Evolutionary conservation across 2,113 vertebrate genomes (phyloP).

Genomic region (Chloroceryle aenea): DNA sequence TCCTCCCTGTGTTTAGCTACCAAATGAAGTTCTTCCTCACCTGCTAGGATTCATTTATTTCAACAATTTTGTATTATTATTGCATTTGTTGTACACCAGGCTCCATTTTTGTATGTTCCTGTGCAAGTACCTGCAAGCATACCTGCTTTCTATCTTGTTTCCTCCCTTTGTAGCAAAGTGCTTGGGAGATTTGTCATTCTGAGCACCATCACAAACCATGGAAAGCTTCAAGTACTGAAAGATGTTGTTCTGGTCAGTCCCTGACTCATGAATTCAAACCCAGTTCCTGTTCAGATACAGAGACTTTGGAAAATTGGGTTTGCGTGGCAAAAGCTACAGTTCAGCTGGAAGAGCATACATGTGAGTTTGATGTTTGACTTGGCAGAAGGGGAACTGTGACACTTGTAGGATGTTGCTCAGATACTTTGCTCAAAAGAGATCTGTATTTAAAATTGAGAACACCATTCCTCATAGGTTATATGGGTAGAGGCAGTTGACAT

Average conservation of each 20-base stretch:
- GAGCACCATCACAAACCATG: background rate
- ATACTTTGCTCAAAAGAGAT: background rate
- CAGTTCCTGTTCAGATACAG: background rate
- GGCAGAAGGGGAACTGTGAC: background rate
- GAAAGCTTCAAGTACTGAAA: background rate
- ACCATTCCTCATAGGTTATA: background rate
- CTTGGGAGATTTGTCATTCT: background rate
- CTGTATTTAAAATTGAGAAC: background rate
- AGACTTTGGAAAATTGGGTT: background rate
- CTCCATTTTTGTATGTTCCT: background rate
- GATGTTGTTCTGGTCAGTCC: background rate
- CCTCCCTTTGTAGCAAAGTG: background rate
- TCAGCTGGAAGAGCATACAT: background rate
- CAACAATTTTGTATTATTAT: background rate
- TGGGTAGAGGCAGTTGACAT: background rate
- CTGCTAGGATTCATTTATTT: background rate
- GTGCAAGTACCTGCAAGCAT: background rate
- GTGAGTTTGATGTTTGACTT: background rate
- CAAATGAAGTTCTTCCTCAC: background rate
- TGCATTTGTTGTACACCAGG: background rate
- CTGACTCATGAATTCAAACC: background rate
- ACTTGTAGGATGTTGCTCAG: background rate
- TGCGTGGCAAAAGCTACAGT: background rate
- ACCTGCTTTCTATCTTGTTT: background rate
- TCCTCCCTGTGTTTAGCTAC: background rate